These are phyloP conservation scores for Ataeniobius toweri DNA, from an alignment of 2,797 vertebrate species.

Conservation along the genomic window DNA sequence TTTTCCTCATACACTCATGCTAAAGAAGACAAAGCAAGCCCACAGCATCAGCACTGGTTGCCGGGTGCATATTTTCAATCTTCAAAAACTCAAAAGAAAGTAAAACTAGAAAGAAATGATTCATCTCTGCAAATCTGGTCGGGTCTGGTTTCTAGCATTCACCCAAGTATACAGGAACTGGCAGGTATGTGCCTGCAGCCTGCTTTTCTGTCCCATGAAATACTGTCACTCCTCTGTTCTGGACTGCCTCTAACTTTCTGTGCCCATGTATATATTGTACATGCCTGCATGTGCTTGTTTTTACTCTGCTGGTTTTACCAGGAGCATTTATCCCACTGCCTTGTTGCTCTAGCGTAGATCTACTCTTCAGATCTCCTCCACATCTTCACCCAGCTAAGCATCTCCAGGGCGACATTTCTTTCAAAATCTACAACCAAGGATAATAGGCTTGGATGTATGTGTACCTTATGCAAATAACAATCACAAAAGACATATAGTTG, in stretches of 20 bases:
- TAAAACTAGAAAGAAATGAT: slow-evolving; percentile 12
- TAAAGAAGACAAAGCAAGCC: slow-evolving; percentile 1
- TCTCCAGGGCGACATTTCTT: slow-evolving; percentile 23
- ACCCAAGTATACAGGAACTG: slow-evolving; percentile 53
- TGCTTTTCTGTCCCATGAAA: slow-evolving; percentile 63
- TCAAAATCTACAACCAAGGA: slow-evolving; percentile 19
- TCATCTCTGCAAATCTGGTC: slow-evolving; percentile 43
- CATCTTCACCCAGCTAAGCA: slow-evolving; percentile 19
- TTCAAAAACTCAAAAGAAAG: slow-evolving; percentile 15
- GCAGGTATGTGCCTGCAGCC: slow-evolving; percentile 58
- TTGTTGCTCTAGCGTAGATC: slow-evolving; percentile 34
- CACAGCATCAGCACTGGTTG: background rate
- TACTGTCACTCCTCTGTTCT: slow-evolving; percentile 49
- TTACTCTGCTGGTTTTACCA: slow-evolving; percentile 40
- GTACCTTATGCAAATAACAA: background rate
- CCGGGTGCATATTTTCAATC: background rate
- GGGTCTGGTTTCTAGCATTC: slow-evolving; percentile 46
- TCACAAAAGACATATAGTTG: background rate
- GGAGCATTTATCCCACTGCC: slow-evolving; percentile 40
- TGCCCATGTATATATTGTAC: slow-evolving; percentile 36
- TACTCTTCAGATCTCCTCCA: slow-evolving; percentile 50
- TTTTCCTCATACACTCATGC: slow-evolving; percentile 3
- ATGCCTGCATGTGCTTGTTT: slow-evolving; percentile 22
- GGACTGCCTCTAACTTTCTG: slow-evolving; percentile 56
- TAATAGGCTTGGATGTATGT: background rate